Evolutionary conservation across 2,797 vertebrate genomes (phyloP).

Genomic region (Ctenopoma multispine): DNA sequence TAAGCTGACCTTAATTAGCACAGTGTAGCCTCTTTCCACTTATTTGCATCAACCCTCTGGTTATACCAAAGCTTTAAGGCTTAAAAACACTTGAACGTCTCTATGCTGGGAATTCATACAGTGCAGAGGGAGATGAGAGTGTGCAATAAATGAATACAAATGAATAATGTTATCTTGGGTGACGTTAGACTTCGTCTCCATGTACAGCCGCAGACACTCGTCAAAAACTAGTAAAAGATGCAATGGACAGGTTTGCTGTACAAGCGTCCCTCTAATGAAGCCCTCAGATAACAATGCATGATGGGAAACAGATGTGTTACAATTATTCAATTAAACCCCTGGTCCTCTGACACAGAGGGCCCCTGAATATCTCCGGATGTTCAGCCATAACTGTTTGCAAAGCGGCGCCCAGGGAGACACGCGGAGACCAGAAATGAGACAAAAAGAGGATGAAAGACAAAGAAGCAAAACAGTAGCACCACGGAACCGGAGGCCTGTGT

Average conservation of each 20-base stretch:
- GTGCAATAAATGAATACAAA: conserved; percentile 27
- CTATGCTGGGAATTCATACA: conserved; percentile 12
- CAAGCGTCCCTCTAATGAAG: conserved; percentile 54
- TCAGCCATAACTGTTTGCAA: conserved; percentile 34
- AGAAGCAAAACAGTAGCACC: conserved; percentile 30
- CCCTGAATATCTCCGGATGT: conserved; percentile 26
- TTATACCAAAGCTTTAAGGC: conserved; percentile 27
- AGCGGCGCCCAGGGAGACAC: conserved; percentile 31
- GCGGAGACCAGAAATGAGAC: conserved; percentile 6
- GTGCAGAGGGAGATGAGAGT: neutral
- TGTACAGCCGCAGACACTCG: conserved; percentile 12
- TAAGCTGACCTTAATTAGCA: conserved; percentile 27
- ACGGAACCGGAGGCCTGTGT: conserved; percentile 54
- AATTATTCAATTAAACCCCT: conserved; percentile 65
- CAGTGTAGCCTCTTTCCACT: neutral
- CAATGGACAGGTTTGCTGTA: conserved; percentile 22
- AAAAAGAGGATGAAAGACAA: conserved; percentile 46
- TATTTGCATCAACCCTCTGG: conserved; percentile 2
- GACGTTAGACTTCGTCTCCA: neutral
- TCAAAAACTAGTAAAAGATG: conserved; percentile 35
- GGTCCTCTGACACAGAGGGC: conserved; percentile 34
- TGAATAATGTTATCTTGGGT: conserved; percentile 5
- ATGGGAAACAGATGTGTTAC: conserved; percentile 65
- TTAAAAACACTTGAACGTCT: conserved; percentile 30
- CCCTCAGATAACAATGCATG: conserved; percentile 55